Conservation (phyloP, 1,140 invertebrate species). For the Drosophila melanica region DNA sequence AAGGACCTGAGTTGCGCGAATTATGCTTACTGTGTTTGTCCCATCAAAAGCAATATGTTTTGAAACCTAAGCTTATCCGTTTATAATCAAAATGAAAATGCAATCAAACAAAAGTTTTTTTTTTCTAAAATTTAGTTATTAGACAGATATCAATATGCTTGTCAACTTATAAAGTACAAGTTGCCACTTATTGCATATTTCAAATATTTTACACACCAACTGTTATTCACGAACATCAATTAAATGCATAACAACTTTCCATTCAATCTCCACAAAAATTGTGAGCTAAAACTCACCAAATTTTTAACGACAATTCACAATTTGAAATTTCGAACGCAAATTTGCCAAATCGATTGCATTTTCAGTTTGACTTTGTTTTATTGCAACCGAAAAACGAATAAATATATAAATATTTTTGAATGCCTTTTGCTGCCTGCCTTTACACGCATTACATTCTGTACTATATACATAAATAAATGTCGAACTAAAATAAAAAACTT, state of each 20-base stretch:
- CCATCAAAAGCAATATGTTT: neutral
- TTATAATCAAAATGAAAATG: constrained; percentile 12
- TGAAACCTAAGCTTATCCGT: neutral
- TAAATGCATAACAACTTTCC: neutral
- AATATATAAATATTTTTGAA: constrained; percentile 24
- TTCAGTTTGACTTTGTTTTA: constrained; percentile 37
- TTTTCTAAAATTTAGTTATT: neutral
- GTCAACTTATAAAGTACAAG: neutral
- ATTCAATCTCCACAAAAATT: constrained; percentile 9
- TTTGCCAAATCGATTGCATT: constrained; percentile 46
- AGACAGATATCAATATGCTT: neutral
- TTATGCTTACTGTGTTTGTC: constrained; percentile 56
- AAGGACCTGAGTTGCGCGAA: constrained; percentile 15
- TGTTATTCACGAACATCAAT: neutral
- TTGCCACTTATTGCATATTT: neutral
- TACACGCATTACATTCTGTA: constrained; percentile 33
- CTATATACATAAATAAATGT: constrained; percentile 9
- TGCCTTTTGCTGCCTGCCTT: constrained; percentile 45
- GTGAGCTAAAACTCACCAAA: constrained; percentile 10
- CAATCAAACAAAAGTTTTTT: constrained; percentile 13
- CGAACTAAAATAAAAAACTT: constrained; percentile 24
- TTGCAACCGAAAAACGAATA: constrained; percentile 27
- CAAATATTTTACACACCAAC: no score
- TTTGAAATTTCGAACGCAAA: constrained; percentile 25
- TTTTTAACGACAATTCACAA: constrained; percentile 28